Evolutionary conservation across 2,113 vertebrate genomes (phyloP).

Genomic region (Chamaea fasciata): DNA sequence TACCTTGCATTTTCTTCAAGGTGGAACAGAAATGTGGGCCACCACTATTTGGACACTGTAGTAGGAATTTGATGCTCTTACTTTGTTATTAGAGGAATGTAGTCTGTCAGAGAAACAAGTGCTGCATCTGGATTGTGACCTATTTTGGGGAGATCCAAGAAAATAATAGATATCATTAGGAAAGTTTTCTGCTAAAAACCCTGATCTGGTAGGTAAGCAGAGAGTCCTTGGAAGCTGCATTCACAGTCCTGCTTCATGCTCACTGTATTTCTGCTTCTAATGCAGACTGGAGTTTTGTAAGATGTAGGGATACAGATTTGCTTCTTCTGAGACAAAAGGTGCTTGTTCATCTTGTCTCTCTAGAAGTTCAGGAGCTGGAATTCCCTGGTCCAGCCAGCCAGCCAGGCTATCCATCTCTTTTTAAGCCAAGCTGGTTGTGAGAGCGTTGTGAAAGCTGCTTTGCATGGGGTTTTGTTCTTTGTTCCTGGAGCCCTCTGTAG

Average conservation of each 20-base stretch:
- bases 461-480: not conserved
- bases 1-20: not conserved
- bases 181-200: not conserved
- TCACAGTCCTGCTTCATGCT: not conserved
- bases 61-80: not conserved
- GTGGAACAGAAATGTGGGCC: not conserved
- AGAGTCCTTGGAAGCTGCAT: not conserved
- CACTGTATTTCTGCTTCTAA: not conserved
- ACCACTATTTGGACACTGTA: not conserved
- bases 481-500: not conserved
- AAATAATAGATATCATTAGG: not conserved
- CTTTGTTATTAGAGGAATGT: not conserved
- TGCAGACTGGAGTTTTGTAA: not conserved
- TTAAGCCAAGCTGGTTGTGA: not conserved
- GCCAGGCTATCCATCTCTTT: not conserved
- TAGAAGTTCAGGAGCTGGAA: not conserved
- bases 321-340: not conserved
- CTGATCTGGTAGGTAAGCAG: not conserved
- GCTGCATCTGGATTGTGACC: not conserved
- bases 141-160: not conserved
- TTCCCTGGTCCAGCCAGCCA: not conserved
- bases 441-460: not conserved
- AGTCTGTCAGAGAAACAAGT: not conserved
- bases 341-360: not conserved
- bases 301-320: not conserved